Evolutionary conservation across 1,140 invertebrate species (phyloP).

Genomic region (Drosophila saltans): DNA sequence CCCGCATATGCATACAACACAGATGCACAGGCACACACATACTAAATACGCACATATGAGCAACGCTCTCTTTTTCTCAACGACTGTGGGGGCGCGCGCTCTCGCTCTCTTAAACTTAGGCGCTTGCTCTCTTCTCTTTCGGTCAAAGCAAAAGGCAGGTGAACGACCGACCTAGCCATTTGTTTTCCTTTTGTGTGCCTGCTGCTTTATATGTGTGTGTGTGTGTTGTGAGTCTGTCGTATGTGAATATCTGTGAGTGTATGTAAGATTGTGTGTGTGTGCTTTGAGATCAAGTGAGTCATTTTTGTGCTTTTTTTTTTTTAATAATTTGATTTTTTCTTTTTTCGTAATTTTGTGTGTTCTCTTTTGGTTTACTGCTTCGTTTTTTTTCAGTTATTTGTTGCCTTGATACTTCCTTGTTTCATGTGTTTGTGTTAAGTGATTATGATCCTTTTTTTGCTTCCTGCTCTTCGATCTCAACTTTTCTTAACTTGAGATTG

Average conservation of each 20-base stretch:
- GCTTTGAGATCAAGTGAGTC: slow-evolving; percentile 73
- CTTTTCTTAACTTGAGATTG: not conserved
- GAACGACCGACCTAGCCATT: slow-evolving; percentile 83
- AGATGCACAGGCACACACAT: slow-evolving; percentile 13
- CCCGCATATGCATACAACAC: slow-evolving; percentile 36
- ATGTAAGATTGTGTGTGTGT: slow-evolving; percentile 38
- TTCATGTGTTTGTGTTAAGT: slow-evolving; percentile 48
- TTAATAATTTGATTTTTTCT: not conserved
- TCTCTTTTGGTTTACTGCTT: slow-evolving; percentile 13
- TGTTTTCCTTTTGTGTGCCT: slow-evolving; percentile 75
- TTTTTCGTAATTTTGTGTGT: slow-evolving; percentile 3
- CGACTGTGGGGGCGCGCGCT: slow-evolving; percentile 45
- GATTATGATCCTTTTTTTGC: not conserved
- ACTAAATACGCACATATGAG: slow-evolving; percentile 19
- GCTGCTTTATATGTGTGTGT: slow-evolving; percentile 22
- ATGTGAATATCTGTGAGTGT: slow-evolving; percentile 18
- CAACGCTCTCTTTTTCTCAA: slow-evolving; percentile 24
- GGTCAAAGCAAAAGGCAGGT: slow-evolving; percentile 66
- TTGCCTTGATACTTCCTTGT: slow-evolving; percentile 32
- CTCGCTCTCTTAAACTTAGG: slow-evolving; percentile 40
- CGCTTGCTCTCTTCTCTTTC: slow-evolving; percentile 13
- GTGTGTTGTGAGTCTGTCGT: slow-evolving; percentile 13
- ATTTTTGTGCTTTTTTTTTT: slow-evolving; percentile 53
- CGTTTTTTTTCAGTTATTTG: not conserved
- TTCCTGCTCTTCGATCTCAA: slow-evolving; percentile 41